Conservation (phyloP, 2,888 invertebrate species). For the Latheticus oryzae region DNA sequence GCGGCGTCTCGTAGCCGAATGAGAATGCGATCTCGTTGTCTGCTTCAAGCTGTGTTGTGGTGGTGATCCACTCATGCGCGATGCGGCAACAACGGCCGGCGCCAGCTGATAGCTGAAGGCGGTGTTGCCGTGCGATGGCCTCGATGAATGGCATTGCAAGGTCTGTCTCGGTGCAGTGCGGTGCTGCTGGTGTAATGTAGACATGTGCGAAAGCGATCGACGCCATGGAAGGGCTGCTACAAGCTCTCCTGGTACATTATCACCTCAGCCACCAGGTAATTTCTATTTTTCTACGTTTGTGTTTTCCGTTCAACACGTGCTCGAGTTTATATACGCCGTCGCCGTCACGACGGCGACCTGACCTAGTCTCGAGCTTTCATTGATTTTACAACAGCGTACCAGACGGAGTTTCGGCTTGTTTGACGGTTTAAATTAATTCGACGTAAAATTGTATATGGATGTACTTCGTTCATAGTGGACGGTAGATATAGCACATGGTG, state of each 20-base stretch:
- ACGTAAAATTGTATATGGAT: conserved; percentile 15
- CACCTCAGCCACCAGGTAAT: conserved; percentile 63
- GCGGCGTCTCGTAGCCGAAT: no score
- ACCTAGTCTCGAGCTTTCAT: conserved; percentile 58
- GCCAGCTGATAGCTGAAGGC: conserved; percentile 64
- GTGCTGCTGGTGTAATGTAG: conserved; percentile 55
- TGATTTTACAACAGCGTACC: conserved; percentile 56
- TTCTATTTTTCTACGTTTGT: conserved; percentile 4
- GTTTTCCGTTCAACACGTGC: conserved; percentile 46
- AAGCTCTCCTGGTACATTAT: conserved; percentile 64
- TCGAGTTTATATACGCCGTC: conserved; percentile 41
- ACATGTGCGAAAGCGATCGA: conserved; percentile 56
- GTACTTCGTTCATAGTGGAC: conserved; percentile 1
- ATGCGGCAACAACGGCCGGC: conserved; percentile 57
- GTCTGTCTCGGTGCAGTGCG: conserved; percentile 66
- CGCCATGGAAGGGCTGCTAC: conserved; percentile 66
- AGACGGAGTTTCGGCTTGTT: conserved; percentile 51
- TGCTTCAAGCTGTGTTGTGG: conserved; percentile 23
- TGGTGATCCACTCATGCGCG: conserved; percentile 39
- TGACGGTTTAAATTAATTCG: conserved; percentile 47
- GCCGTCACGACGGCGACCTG: conserved; percentile 49
- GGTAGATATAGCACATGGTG: not conserved
- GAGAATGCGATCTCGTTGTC: no score
- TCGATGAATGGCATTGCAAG: conserved; percentile 76
- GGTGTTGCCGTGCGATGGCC: conserved; percentile 71